Evolutionary conservation across 2,888 invertebrate species (phyloP), one percentile per base, ranked within the genome.

Genomic region (Galerucella pusilla): DNA sequence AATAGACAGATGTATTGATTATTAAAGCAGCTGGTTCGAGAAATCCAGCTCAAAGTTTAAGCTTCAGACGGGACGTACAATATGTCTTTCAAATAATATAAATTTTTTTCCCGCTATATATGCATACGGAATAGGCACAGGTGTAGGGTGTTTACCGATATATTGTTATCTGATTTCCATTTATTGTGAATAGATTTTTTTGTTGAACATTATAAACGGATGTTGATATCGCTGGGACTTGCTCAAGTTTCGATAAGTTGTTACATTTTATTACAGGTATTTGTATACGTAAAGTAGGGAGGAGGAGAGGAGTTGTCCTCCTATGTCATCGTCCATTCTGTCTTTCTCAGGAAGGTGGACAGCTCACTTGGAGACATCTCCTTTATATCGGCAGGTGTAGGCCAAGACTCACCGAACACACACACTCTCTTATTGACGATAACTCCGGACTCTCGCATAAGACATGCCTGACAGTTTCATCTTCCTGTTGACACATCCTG

Each of bases 1-100:
- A 61, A 68, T 68, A 61, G 73, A 63, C 68, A 68, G 73, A 73
- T 73, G 68, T 71, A 71, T 65, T 66, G 71, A 71, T 71, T 66
- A 45, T 4, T 12, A 7, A 46, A 46, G 68, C 68, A 68, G 68
- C 68, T 68, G 68, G 20, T 65, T 60, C 60, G 25, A 68, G 60
- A 68, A 60, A 68, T 68, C 59, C 49, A 63, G 54, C 63, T 28
- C 63, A 73, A 73, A 73, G 68, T 61, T 63, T 35, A 57, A 7
- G 63, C 35, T 63, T 16, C 35, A 35, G 42, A 42, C 45, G 42
- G n/a, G 46, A 20, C 42, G 9, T 14, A 20, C 46, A 46, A 57
- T 57, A 16, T 20, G n/a, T 54, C 57, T 57, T 57, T 57, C 10
- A 20, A 57, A 57, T 10, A 16, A 57, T 57, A 20, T 42, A 16